These are phyloP conservation scores for Cynopterus brachyotis DNA, from an alignment of 2,113 vertebrate species.

Conservation along the genomic window DNA sequence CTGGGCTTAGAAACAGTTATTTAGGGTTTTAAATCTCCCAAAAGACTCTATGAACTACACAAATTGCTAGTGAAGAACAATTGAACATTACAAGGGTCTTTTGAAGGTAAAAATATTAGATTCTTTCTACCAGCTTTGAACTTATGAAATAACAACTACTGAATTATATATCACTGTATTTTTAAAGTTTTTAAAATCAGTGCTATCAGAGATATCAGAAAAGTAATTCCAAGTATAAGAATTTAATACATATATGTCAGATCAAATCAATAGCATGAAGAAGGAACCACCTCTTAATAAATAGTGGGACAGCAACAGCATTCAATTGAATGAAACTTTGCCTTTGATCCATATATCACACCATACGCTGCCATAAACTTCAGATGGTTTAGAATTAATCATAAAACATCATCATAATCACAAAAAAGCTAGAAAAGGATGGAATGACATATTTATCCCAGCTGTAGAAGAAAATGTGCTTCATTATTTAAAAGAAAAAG, in stretches of 20 bases:
- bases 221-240: constrained; percentile 24
- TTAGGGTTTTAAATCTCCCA: not conserved
- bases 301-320: not conserved
- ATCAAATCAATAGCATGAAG: constrained; percentile 11
- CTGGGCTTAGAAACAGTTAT: not conserved
- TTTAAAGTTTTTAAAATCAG: not conserved
- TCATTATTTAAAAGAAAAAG: constrained; percentile 37
- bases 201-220: not conserved
- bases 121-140: not conserved
- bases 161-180: not conserved
- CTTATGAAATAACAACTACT: constrained; percentile 3
- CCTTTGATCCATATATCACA: constrained; percentile 2
- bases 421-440: constrained; percentile 14
- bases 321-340: not conserved
- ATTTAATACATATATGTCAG: not conserved
- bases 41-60: not conserved
- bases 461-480: not conserved
- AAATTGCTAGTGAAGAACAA: not conserved
- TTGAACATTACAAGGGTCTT: not conserved
- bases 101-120: not conserved
- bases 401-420: constrained; percentile 37
- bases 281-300: constrained; percentile 23
- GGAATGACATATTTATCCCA: constrained; percentile 58
- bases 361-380: not conserved
- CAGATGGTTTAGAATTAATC: constrained; percentile 6